phyloP scores from a whole-genome alignment of 2,113 vertebrate species.

The Rhinolophus sinicus region DNA sequence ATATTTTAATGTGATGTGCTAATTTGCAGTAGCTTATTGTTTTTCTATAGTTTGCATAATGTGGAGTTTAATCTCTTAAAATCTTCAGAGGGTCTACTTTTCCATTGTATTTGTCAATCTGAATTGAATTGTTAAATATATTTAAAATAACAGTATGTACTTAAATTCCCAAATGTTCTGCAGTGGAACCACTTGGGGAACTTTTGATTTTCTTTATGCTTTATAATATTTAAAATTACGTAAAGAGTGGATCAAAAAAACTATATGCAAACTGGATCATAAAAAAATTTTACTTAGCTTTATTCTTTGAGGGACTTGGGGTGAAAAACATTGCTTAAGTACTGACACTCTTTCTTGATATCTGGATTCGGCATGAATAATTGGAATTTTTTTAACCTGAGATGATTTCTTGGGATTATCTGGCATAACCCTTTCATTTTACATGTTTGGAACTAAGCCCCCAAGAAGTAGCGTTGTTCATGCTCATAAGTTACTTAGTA shows the following conservation, averaged over 20 bases:
- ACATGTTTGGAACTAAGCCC: not conserved
- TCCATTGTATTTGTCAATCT: constrained; percentile 38
- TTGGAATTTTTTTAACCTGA: not conserved
- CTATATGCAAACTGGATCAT: not conserved
- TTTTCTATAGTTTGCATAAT: constrained; percentile 51
- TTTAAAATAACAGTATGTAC: constrained; percentile 35
- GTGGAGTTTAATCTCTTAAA: constrained; percentile 13
- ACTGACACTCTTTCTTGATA: not conserved
- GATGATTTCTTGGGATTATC: not conserved
- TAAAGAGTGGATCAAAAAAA: constrained; percentile 57
- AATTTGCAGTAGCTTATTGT: not conserved
- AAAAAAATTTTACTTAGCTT: constrained; percentile 22
- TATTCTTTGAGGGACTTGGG: not conserved
- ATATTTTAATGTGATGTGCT: constrained; percentile 4
- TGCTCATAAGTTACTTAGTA: not conserved
- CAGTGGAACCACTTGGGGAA: constrained; percentile 12
- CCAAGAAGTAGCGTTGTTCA: not conserved
- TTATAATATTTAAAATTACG: constrained; percentile 59
- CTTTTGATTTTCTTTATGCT: constrained; percentile 52
- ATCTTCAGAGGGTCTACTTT: not conserved
- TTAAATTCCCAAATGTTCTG: constrained; percentile 51
- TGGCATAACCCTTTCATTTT: not conserved
- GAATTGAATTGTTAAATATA: constrained; percentile 56
- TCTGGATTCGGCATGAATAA: not conserved
- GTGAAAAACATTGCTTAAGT: not conserved